Conservation (phyloP, 2,113 vertebrate genomes). For the Apteryx owenii region DNA sequence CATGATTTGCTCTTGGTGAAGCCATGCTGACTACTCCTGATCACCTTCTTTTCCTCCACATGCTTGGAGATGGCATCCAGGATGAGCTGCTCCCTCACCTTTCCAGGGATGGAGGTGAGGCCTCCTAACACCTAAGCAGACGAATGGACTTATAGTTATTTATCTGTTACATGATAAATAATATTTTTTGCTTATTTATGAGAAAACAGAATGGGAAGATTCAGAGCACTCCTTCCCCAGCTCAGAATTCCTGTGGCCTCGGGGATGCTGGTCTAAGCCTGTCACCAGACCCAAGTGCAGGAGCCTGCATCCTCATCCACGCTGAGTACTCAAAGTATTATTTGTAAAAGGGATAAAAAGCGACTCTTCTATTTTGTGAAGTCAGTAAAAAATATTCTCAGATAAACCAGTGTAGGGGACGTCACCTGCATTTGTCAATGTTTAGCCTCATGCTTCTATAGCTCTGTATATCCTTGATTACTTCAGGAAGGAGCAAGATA, state of each 20-base stretch:
- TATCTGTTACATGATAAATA: background rate
- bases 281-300: background rate
- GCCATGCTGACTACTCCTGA: no score
- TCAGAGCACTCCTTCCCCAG: background rate
- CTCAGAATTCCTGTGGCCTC: background rate
- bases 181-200: background rate
- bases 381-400: background rate
- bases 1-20: no score
- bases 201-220: background rate
- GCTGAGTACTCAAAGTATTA: background rate
- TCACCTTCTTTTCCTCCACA: no score
- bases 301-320: background rate
- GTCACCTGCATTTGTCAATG: background rate
- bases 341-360: background rate
- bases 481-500: background rate
- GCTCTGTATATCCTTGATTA: background rate
- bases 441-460: no score
- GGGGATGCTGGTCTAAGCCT: rapidly evolving
- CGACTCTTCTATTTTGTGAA: background rate
- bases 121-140: background rate
- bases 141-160: background rate
- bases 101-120: no score
- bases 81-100: no score
- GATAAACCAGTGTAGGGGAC: background rate
- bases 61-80: no score